Percentiles rank a stretch among this genome's conserved stretches.
Conservation (phyloP, 2,113 vertebrate genomes). For the Taurulus bubalis region DNA sequence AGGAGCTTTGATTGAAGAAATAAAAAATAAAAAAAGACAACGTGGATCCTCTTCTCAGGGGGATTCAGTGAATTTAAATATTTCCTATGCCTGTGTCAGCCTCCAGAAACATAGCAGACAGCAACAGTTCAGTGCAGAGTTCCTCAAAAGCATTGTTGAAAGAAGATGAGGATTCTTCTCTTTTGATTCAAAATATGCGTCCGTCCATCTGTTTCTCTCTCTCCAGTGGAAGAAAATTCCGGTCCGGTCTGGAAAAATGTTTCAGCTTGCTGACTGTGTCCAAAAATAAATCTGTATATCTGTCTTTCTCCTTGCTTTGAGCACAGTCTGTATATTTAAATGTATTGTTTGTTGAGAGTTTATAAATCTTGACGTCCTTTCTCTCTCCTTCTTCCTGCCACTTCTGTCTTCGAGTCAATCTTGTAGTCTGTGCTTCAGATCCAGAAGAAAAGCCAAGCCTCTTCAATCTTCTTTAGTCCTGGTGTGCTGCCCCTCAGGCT, state of each 20-base stretch:
- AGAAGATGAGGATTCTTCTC: slow-evolving; percentile 39
- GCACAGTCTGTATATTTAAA: slow-evolving; percentile 3
- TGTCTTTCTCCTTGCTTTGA: slow-evolving; percentile 32
- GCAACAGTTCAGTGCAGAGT: slow-evolving; percentile 51
- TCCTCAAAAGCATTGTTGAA: slow-evolving; percentile 73
- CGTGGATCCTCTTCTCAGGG: slow-evolving; percentile 28
- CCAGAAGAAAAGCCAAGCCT: slow-evolving; percentile 33
- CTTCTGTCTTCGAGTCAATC: slow-evolving; percentile 48
- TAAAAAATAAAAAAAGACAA: not conserved
- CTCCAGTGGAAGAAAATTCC: slow-evolving; percentile 41
- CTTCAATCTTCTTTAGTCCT: slow-evolving; percentile 55
- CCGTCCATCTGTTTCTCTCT: slow-evolving; percentile 42
- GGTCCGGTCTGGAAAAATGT: slow-evolving; percentile 42
- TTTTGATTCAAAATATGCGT: slow-evolving; percentile 48
- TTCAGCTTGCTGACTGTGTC: slow-evolving; percentile 24
- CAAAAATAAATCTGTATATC: slow-evolving; percentile 42
- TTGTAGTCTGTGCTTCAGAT: slow-evolving; percentile 60
- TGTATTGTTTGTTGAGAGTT: slow-evolving; percentile 11
- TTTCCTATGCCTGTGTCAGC: slow-evolving; percentile 43
- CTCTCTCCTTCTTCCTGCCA: slow-evolving; percentile 23
- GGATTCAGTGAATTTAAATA: slow-evolving; percentile 28
- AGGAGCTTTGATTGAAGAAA: slow-evolving; percentile 2
- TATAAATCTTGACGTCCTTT: slow-evolving; percentile 34
- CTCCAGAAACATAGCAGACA: slow-evolving; percentile 38
- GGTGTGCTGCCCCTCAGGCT: slow-evolving; percentile 60